phyloP scores from a whole-genome alignment of 2,113 vertebrate species.

The Pelecanus crispus region DNA sequence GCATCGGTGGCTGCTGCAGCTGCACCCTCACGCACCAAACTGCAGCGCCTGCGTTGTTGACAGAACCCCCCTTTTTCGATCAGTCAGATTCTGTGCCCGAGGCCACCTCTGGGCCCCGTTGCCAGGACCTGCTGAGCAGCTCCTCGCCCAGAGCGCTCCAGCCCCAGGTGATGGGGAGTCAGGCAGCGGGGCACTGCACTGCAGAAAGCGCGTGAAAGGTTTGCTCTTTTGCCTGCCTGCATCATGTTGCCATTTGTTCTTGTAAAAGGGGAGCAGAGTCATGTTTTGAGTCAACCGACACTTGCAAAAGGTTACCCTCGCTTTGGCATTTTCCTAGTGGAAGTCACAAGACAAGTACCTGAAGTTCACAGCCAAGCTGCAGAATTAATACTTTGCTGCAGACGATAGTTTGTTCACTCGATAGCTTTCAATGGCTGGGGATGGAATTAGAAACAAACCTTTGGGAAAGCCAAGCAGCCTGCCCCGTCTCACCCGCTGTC shows the following conservation, averaged over 20 bases:
- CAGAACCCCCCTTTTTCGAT: not conserved
- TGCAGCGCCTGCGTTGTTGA: accelerated
- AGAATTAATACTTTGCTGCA: not conserved
- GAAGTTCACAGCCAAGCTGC: not conserved
- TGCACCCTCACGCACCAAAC: not conserved
- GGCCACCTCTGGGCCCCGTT: not conserved
- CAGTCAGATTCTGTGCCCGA: accelerated
- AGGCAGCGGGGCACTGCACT: not conserved
- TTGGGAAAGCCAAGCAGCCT: not conserved
- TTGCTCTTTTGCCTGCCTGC: not conserved
- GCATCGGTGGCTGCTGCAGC: not conserved
- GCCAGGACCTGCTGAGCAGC: not conserved
- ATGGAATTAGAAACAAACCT: not conserved
- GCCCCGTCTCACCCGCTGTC: accelerated
- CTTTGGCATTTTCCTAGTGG: constrained; percentile 11
- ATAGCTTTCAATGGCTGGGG: not conserved
- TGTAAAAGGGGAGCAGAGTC: not conserved
- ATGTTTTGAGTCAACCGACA: accelerated
- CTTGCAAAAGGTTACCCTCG: not conserved
- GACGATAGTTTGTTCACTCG: accelerated
- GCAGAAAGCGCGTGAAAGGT: accelerated
- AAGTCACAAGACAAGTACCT: not conserved
- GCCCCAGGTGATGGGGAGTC: not conserved
- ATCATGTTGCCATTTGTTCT: not conserved
- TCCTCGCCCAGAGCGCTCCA: not conserved